Conservation (phyloP, 2,113 vertebrate genomes). For the Microtus ochrogaster region DNA sequence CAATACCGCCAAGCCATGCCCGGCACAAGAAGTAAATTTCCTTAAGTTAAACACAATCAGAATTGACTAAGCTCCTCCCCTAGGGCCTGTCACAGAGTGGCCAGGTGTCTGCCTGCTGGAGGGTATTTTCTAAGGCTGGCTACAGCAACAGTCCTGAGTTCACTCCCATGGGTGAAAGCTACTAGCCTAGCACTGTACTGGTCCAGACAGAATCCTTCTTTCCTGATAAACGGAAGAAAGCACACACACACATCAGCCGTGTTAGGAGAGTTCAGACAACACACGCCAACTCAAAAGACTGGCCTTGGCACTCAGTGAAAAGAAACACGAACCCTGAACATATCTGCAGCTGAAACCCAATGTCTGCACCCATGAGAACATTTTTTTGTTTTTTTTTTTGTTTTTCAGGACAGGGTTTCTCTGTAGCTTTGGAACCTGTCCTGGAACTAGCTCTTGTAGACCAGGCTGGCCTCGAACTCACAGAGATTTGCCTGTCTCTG, state of each 20-base stretch:
- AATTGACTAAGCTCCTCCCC: neutral
- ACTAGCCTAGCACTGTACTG: neutral
- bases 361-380: neutral
- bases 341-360: slow-evolving; percentile 13
- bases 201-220: neutral
- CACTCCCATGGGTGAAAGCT: neutral
- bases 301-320: slow-evolving; percentile 49
- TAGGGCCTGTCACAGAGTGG: neutral
- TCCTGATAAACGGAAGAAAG: slow-evolving; percentile 48
- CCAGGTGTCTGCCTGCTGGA: neutral
- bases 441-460: too few species aligned
- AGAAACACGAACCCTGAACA: slow-evolving; percentile 19
- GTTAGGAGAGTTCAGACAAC: slow-evolving; percentile 48
- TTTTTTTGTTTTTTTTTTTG: too few species aligned
- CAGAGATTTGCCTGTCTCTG: too few species aligned
- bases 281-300: slow-evolving; percentile 58
- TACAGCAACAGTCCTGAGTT: neutral
- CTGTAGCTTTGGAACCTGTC: too few species aligned
- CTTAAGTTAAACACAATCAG: neutral
- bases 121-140: neutral
- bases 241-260: neutral
- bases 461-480: too few species aligned
- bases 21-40: neutral
- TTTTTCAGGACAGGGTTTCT: too few species aligned
- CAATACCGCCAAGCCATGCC: neutral